Base-by-base conservation (phyloP, 1,140 invertebrate species). In the Chionoecetes opilio region DNA sequence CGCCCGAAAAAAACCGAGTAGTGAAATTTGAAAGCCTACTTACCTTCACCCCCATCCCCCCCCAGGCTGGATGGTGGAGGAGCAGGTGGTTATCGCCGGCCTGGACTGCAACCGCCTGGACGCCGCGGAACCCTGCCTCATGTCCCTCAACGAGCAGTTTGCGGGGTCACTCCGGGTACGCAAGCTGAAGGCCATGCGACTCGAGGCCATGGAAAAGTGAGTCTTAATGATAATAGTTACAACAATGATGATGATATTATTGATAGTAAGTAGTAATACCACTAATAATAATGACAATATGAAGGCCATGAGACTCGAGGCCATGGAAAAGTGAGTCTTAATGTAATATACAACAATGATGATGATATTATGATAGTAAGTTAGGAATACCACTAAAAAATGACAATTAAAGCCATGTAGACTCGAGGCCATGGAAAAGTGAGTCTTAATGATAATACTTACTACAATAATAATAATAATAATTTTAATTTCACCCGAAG, bases 11-110 rank as follows among this genome's bases (percentile, higher is more conserved):
- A n/a, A n/a, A n/a, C n/a, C n/a, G n/a, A n/a, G n/a, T n/a, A n/a
- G n/a, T n/a, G n/a, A n/a, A n/a, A n/a, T n/a, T n/a, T n/a, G 41
- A 46, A 46, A 46, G 5, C 14, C 14, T 46, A 5, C 41, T 46
- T 46, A 8, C 41, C 41, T 46, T 46, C n/a, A n/a, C n/a, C n/a
- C n/a, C n/a, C n/a, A n/a, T n/a, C n/a, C n/a, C n/a, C n/a, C n/a
- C n/a, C n/a, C 97, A 99, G 99, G 98, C 96, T 99, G 98, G 97
- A 97, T 98, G 91, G 98, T 99, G 75, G 97, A 99, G 96, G 99
- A 99, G 97, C 99, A 99, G 98, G 99, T 99, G 29, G 98, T 98
- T 96, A 97, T 99, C 95, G 99, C 99, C 88, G 98, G 99, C 0
- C 97, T 99, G 91, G 99, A 99, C 97, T 98, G 98, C 96, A 98